Evolutionary conservation across 1,140 invertebrate genomes (phyloP).

Genomic region (Grapholita molesta): DNA sequence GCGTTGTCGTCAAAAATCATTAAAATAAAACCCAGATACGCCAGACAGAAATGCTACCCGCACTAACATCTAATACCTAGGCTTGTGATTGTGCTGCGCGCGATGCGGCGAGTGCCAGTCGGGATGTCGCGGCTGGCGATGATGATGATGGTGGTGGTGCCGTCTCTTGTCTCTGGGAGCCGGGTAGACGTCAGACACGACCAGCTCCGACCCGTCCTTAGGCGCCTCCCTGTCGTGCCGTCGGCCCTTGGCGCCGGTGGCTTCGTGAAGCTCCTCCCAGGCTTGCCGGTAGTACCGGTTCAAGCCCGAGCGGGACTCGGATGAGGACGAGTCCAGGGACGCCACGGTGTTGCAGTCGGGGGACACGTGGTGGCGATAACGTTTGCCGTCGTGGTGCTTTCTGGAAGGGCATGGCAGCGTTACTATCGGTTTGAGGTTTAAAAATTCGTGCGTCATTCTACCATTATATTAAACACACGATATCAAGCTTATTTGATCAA

Average conservation of each 20-base stretch:
- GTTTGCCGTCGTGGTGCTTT: conserved; percentile 85
- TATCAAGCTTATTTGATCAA: too few species aligned
- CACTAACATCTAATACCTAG: conserved; percentile 57
- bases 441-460: too few species aligned
- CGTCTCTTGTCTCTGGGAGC: conserved; percentile 84
- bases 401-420: too few species aligned
- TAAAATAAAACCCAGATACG: too few species aligned
- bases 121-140: conserved; percentile 77
- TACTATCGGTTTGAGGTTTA: too few species aligned
- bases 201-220: conserved; percentile 89
- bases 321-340: conserved; percentile 90
- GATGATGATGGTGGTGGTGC: conserved; percentile 91
- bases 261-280: conserved; percentile 94
- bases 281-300: conserved; percentile 92
- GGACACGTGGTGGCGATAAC: conserved; percentile 90
- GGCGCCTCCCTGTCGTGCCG: conserved; percentile 78
- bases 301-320: conserved; percentile 88
- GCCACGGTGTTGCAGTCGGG: conserved; percentile 93
- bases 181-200: conserved; percentile 85
- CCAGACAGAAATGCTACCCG: neutral
- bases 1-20: too few species aligned
- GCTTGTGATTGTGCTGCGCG: conserved; percentile 69
- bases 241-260: conserved; percentile 80
- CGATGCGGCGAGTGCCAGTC: conserved; percentile 63
- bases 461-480: too few species aligned